phyloP scores from a whole-genome alignment of 1,140 invertebrate species.

The Bombus terrestris region DNA sequence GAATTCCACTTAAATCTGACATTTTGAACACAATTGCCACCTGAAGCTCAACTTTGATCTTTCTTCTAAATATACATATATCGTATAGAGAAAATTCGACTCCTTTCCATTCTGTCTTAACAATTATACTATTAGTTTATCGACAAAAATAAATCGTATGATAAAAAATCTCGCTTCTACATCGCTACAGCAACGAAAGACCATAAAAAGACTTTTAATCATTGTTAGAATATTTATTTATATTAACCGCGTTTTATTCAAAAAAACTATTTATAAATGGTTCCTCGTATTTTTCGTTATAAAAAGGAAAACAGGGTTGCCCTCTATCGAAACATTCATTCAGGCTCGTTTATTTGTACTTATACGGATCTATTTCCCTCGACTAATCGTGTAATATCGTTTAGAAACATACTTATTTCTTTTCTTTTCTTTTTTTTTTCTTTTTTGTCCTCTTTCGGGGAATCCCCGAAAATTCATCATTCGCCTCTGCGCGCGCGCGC shows the following conservation, averaged over 20 bases:
- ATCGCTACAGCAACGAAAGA: not conserved
- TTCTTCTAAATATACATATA: no score
- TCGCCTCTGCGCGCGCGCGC: not conserved
- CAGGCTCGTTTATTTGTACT: slow-evolving; percentile 22
- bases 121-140: not conserved
- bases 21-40: not conserved
- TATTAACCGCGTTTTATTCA: not conserved
- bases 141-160: not conserved
- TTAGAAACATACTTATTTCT: not conserved
- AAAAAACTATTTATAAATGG: not conserved
- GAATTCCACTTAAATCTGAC: slow-evolving; percentile 10
- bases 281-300: not conserved
- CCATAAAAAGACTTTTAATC: not conserved
- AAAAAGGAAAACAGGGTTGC: slow-evolving; percentile 6
- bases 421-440: not conserved
- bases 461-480: not conserved
- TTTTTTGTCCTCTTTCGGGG: not conserved
- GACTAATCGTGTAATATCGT: slow-evolving; percentile 5
- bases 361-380: slow-evolving; percentile 17
- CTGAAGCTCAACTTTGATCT: not conserved
- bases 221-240: not conserved
- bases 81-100: not conserved
- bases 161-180: not conserved
- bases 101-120: not conserved
- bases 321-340: slow-evolving; percentile 10